phyloP scores from a whole-genome alignment of 2,797 vertebrate genomes.

The Rhincodon typus region DNA sequence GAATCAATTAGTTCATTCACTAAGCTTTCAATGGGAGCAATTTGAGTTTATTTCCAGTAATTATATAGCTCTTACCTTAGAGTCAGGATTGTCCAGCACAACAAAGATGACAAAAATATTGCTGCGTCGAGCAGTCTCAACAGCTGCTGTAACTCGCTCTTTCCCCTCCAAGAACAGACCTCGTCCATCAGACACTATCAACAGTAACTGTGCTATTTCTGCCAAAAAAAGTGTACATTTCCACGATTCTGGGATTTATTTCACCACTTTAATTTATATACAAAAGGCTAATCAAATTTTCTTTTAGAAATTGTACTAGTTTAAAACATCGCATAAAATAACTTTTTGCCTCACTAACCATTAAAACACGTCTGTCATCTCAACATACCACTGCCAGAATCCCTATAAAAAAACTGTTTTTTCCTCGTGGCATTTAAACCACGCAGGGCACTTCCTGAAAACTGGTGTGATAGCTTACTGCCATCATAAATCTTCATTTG shows the following conservation, averaged over 20 bases:
- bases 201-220: constrained; percentile 85
- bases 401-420: too few relatives aligned
- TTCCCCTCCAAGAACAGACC: constrained; percentile 94
- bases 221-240: constrained; percentile 31
- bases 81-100: constrained; percentile 86
- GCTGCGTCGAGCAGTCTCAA: constrained; percentile 68
- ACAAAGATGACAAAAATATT: constrained; percentile 93
- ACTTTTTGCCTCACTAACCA: not conserved
- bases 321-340: not conserved
- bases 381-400: not conserved
- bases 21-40: not conserved
- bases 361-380: too few relatives aligned
- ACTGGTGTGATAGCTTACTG: not conserved
- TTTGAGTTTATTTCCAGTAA: not conserved
- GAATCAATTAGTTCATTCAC: not conserved
- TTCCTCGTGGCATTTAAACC: not conserved
- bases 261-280: not conserved
- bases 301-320: not conserved
- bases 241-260: not conserved
- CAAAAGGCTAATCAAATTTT: not conserved
- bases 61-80: constrained; percentile 65
- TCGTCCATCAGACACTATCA: constrained; percentile 89
- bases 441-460: not conserved
- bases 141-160: constrained; percentile 77
- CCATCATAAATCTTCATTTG: not conserved